Base-by-base conservation (phyloP, 2,797 vertebrate species). In the Sebastes iracundus region DNA sequence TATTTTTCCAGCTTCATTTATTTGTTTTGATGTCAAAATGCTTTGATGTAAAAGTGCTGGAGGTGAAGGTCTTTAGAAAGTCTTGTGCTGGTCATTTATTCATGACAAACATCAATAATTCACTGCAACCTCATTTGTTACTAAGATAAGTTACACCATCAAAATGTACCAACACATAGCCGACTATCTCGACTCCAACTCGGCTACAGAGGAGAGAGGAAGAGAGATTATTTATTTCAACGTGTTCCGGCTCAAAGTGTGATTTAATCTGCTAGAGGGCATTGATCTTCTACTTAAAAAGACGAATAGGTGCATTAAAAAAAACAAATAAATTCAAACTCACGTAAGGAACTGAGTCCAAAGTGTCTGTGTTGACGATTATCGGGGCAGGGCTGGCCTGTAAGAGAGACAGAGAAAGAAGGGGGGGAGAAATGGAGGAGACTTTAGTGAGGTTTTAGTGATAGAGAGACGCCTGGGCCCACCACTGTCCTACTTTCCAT, bases 331-430 rank as follows among this genome's bases (percentile, higher is more conserved):
- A 58, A 81, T 4, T 46, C 2, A 59, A 49, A 90, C 98, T 99
- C 95, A 99, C 98, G 59, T 98, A 99, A 88, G 98, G 98, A 92
- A 97, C 97, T 3, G 97, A 98, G 81, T 99, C 98, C 97, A 99
- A 93, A 27, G 97, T 98, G 93, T 99, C 98, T 88, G 98, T 98
- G 94, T 99, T 98, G 93, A 99, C 97, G 92, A 99, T 97, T 90
- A 99, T 97, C 79, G 98, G 98, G 84, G 97, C 97, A 82, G 98
- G 98, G 75, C 97, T 99, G 83, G 98, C 98, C 98, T 99, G 90
- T 83, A 86, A 92, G 14, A 88, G 66, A 90, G 61, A 90, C 42
- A 83, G 38, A 81, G 67, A 79, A 59, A 30, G 22, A 2, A 70
- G 62, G n/a, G 25, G 56, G 56, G 55, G 58, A 79, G 32, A 66